Evolutionary conservation across 2,113 vertebrate species (phyloP).

Genomic region (Syngnathus typhle): DNA sequence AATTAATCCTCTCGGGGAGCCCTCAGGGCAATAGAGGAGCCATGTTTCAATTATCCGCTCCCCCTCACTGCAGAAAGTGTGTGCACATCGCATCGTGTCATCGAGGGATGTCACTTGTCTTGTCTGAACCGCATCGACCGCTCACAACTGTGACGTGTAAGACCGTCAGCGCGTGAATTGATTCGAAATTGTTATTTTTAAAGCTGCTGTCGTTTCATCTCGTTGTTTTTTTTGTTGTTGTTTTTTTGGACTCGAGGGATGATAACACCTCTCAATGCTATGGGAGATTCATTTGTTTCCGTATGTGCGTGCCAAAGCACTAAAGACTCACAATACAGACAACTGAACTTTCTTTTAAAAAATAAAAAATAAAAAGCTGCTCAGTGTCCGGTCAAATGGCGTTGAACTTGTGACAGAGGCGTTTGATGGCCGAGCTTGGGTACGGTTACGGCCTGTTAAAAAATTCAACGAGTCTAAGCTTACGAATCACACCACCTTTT

Average conservation of each 20-base stretch:
- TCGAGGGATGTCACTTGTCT: constrained; percentile 1
- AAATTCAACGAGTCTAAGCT: constrained; percentile 51
- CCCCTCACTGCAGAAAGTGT: not conserved
- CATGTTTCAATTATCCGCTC: constrained; percentile 46
- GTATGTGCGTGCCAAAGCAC: not conserved
- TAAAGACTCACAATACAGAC: not conserved
- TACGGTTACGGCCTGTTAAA: constrained; percentile 49
- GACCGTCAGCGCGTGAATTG: constrained; percentile 13
- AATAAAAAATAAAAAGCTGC: not conserved
- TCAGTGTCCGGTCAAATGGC: not conserved
- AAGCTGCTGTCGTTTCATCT: constrained; percentile 9
- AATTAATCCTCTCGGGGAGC: constrained; percentile 41
- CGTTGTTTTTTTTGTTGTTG: not conserved
- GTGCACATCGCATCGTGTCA: not conserved
- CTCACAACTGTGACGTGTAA: constrained; percentile 10
- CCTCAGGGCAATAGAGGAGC: constrained; percentile 22
- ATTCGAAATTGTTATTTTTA: constrained; percentile 28
- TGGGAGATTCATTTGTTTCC: not conserved
- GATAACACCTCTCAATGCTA: constrained; percentile 1
- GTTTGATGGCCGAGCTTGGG: constrained; percentile 1
- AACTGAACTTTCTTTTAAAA: not conserved
- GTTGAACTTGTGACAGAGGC: constrained; percentile 22
- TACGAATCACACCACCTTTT: constrained; percentile 51
- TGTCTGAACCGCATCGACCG: constrained; percentile 1
- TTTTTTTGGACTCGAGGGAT: not conserved